These are phyloP conservation scores for Eremobia ochroleuca DNA, from an alignment of 2,888 invertebrate species.

Conservation along the genomic window DNA sequence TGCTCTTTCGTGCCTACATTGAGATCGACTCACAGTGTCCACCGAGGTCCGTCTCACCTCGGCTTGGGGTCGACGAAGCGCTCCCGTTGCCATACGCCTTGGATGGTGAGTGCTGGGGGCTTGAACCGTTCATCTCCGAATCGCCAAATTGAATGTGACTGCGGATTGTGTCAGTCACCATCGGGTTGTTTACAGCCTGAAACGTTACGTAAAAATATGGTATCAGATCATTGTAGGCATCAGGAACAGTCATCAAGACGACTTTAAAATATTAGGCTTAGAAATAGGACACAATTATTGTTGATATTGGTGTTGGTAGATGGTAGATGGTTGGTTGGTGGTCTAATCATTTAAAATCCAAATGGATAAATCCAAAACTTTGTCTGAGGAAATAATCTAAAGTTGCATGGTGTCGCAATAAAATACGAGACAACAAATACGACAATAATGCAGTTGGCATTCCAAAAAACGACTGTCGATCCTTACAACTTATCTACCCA, in stretches of 20 bases:
- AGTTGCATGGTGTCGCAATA: too few species aligned
- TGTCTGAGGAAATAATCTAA: background rate
- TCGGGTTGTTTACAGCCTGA: constrained; percentile 85
- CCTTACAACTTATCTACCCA: background rate
- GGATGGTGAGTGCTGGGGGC: constrained; percentile 80
- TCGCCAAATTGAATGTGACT: constrained; percentile 92
- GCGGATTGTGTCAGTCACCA: constrained; percentile 92
- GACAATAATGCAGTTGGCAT: background rate
- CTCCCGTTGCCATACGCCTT: constrained; percentile 83
- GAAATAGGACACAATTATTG: background rate
- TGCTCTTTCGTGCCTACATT: constrained; percentile 85
- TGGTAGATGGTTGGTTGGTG: background rate
- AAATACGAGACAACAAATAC: background rate
- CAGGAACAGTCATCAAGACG: background rate
- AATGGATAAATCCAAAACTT: background rate
- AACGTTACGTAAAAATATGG: constrained; percentile 64
- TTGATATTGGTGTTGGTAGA: background rate
- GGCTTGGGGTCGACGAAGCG: constrained; percentile 86
- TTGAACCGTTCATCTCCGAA: constrained; percentile 81
- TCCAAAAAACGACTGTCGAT: background rate
- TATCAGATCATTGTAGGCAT: background rate
- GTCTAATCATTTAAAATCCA: background rate
- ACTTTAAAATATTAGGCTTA: background rate
- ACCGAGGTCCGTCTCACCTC: constrained; percentile 88
- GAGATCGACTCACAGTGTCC: constrained; percentile 88